Percentiles rank a stretch among this genome's conserved stretches.
phyloP scores from a whole-genome alignment of 2,888 invertebrate species.

The Cephus nigrinus region DNA sequence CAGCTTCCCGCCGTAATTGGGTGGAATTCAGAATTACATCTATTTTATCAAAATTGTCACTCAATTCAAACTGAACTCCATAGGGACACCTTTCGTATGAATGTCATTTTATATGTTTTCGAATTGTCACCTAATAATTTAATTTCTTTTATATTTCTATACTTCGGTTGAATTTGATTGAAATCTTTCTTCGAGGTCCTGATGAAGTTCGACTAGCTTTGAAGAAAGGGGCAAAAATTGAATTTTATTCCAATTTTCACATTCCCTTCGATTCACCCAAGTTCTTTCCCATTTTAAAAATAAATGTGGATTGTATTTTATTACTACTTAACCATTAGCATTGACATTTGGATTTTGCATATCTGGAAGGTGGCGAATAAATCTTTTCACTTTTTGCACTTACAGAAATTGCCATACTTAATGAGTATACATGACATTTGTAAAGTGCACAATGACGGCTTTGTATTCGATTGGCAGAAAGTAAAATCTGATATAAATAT shows the following conservation, averaged over 20 bases:
- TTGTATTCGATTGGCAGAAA: background rate
- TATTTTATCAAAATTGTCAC: background rate
- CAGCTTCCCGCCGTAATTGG: background rate
- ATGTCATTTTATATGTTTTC: background rate
- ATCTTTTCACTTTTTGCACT: background rate
- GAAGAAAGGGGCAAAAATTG: background rate
- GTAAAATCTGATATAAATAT: background rate
- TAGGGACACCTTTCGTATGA: background rate
- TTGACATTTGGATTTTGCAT: background rate
- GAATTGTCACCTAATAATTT: background rate
- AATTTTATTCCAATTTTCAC: background rate
- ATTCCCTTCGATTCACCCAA: background rate
- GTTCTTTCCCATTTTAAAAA: background rate
- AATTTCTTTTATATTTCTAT: background rate
- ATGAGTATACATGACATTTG: background rate
- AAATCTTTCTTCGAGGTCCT: background rate
- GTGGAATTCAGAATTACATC: background rate
- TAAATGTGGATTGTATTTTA: background rate
- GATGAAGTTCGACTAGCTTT: background rate
- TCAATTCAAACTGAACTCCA: background rate
- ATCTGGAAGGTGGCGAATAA: background rate
- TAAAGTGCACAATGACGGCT: background rate
- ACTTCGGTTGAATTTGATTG: background rate
- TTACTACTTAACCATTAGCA: background rate
- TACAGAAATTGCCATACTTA: background rate